Percentiles rank a stretch among this genome's conserved stretches.
phyloP scores from a whole-genome alignment of 2,888 invertebrate genomes.

The Eupithecia vulgata region DNA sequence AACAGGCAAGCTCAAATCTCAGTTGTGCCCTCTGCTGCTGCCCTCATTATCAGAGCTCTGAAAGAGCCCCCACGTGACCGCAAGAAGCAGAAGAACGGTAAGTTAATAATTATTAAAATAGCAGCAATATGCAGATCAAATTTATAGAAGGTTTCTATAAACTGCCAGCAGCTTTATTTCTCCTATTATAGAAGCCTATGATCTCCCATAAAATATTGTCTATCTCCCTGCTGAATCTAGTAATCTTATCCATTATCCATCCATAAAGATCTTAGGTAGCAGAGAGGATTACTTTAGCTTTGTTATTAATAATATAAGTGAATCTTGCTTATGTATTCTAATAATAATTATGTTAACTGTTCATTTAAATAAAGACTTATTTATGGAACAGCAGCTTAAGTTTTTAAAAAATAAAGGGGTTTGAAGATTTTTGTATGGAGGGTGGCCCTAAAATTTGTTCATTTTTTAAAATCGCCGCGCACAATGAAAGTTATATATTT shows the following conservation, averaged over 20 bases:
- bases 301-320: neutral
- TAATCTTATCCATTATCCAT: too few relatives aligned
- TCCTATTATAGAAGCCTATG: neutral
- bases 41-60: conserved; percentile 97
- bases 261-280: neutral
- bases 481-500: too few relatives aligned
- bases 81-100: conserved; percentile 99
- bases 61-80: conserved; percentile 99
- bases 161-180: neutral
- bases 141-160: neutral
- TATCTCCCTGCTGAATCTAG: neutral
- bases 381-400: too few relatives aligned
- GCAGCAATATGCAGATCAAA: too few relatives aligned
- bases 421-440: too few relatives aligned
- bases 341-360: too few relatives aligned
- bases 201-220: too few relatives aligned
- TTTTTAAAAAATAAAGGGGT: neutral
- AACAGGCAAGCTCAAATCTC: conserved; percentile 98
- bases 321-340: neutral
- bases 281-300: neutral
- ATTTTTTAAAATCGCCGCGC: too few relatives aligned
- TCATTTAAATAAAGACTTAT: too few relatives aligned
- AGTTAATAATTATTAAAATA: conserved; percentile 68
- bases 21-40: conserved; percentile 98
- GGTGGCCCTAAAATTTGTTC: too few relatives aligned